Evolutionary conservation across 2,888 invertebrate genomes (phyloP), one percentile per base, ranked within the genome.

Genomic region (Volucella inflata): DNA sequence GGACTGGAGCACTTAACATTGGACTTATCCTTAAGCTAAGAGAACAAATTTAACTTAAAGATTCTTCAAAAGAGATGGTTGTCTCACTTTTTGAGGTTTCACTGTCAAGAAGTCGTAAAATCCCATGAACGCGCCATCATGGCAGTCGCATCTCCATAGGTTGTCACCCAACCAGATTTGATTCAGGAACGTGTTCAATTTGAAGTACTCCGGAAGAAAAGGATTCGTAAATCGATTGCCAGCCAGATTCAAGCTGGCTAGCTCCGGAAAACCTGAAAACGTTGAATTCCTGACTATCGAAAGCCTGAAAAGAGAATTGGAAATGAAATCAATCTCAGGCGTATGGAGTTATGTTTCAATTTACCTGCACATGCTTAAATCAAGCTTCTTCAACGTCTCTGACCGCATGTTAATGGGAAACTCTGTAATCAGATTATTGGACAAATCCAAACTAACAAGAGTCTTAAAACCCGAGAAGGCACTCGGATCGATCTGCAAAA

Each of bases 71-170:
- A 1, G 11, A 16, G 46, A 10, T 2, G 1, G 8, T 4, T 16
- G 0, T 8, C 60, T 8, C 74, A 91, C 91, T 89, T 91, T 95
- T 30, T 92, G 92, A 1, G 95, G 94, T 81, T 93, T 93, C 16
- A 93, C 90, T 1, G 93, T 94, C 12, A 96, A 89, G 89, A 92
- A 95, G 79, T 94, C 93, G 88, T 94, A 95, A 89, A 95, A 94
- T 10, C 94, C 93, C 71, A 93, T 93, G 90, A 96, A 94, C 21
- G 94, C 93, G 0, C 88, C 88, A 85, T 94, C 94, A n/a, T 90
- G 88, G 88, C 96, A 96, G 85, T 95, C 95, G 90, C 96, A 96
- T 80, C 95, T 93, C 96, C 96, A 96, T 87, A 95, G 95, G 90
- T 96, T 96, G 88, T 96, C 95, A 14, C 93, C 93, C 57, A 96